Evolutionary conservation across 2,888 invertebrate species (phyloP), one percentile per base, ranked within the genome.

Genomic region (Drosophila kambysellisi): DNA sequence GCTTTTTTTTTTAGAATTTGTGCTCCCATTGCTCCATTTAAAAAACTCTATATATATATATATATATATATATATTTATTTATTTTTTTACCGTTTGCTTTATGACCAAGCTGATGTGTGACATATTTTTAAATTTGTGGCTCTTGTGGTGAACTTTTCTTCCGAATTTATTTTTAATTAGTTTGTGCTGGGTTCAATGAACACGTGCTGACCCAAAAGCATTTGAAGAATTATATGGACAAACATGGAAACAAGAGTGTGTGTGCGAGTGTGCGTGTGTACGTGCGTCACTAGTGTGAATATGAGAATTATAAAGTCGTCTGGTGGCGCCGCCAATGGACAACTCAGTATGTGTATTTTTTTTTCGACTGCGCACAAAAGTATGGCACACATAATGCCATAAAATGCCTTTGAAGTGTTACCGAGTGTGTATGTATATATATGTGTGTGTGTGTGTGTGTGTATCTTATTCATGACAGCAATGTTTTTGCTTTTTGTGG

Each of bases 401-500:
- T 73, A 60, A 81, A 86, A 84, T 88, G 85, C 80, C 74, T 85
- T 85, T 85, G 85, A 87, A 89, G 89, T 89, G 82, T 70, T 41
- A 25, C 48, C 48, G 51, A 53, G 48, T 53, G 11, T 32, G 30
- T 33, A 32, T n/a, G 8, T 48, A 33, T 25, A 35, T 51, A 50
- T 61, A 53, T 56, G 59, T 63, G 60, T 56, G 65, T 1, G 65
- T 46, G 43, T 60, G 50, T 15, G 33, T 62, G 25, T 67, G 63
- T 64, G 52, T 77, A 73, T 71, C 72, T 86, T 86, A 81, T 84
- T 88, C 84, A 89, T 86, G 85, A 64, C 70, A 57, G 85, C 80
- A 74, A 76, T 82, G 85, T 68, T 82, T 89, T 80, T 82, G 90
- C 82, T 81, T 85, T 89, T 89, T 86, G 85, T 70, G 85, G 85